Evolutionary conservation across 2,888 invertebrate species (phyloP).

Genomic region (Torymus texanus): DNA sequence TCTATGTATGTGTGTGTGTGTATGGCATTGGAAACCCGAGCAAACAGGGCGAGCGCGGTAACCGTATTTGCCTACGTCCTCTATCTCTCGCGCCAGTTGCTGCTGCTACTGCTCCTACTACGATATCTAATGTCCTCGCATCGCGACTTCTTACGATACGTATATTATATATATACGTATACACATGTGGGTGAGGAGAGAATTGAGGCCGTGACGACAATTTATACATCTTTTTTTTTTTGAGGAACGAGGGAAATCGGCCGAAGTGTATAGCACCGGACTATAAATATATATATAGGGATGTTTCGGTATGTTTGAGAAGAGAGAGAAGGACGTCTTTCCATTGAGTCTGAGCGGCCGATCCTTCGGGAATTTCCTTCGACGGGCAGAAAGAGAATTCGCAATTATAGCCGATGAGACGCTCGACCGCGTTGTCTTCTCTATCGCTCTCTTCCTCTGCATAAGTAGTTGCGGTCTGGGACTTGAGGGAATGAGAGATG

Average conservation of each 20-base stretch:
- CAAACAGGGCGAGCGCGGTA: conserved; percentile 68
- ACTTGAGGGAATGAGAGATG: not conserved
- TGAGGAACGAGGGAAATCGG: conserved; percentile 27
- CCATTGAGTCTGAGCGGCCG: conserved; percentile 62
- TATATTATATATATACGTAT: too few species aligned
- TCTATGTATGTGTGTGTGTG: not conserved
- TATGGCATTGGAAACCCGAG: conserved; percentile 61
- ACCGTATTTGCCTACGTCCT: conserved; percentile 73
- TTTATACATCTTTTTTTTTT: not conserved
- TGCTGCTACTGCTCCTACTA: too few species aligned
- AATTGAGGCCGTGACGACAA: too few species aligned
- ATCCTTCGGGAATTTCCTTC: conserved; percentile 65
- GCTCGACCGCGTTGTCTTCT: conserved; percentile 34
- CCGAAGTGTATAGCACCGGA: not conserved
- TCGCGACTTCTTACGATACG: not conserved
- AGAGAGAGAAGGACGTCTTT: conserved; percentile 60
- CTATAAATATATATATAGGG: too few species aligned
- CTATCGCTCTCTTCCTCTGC: conserved; percentile 27
- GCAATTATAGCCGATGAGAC: conserved; percentile 64
- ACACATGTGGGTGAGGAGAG: too few species aligned
- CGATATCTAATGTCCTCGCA: conserved; percentile 67
- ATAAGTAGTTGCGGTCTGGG: conserved; percentile 43
- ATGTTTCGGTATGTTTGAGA: too few species aligned
- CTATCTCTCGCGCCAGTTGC: conserved; percentile 46
- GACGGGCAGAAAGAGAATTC: conserved; percentile 71